Evolutionary conservation across 2,888 invertebrate species (phyloP).

Genomic region (Lepetodrilus schrolli): DNA sequence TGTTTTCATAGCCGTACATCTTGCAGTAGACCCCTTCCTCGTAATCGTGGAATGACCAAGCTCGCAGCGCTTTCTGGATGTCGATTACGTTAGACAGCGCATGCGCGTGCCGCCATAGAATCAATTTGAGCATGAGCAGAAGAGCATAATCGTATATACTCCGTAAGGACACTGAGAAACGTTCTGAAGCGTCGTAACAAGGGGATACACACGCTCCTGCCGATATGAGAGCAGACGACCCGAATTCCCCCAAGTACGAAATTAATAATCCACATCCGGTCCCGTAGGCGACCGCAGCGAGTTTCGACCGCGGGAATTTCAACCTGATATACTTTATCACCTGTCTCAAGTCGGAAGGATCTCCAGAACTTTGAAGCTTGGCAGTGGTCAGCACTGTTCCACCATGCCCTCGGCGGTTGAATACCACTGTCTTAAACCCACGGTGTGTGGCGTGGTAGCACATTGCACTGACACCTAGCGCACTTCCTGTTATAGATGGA

Average conservation of each 20-base stretch:
- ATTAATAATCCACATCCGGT: conserved; percentile 66
- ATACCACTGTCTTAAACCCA: conserved; percentile 65
- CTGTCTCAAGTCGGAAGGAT: conserved; percentile 65
- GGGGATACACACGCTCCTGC: conserved; percentile 67
- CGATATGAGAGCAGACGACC: conserved; percentile 62
- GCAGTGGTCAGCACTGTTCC: conserved; percentile 64
- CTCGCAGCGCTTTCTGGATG: conserved; percentile 50
- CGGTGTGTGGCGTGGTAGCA: conserved; percentile 49
- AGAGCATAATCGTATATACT: conserved; percentile 60
- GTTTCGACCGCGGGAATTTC: conserved; percentile 52
- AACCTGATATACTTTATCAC: conserved; percentile 63
- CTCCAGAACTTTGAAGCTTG: conserved; percentile 64
- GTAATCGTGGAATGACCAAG: conserved; percentile 60
- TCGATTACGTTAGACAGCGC: conserved; percentile 58
- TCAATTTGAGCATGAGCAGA: conserved; percentile 54
- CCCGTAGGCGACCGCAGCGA: conserved; percentile 65
- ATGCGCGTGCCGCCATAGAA: conserved; percentile 54
- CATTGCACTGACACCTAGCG: conserved; percentile 47
- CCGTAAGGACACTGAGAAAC: conserved; percentile 48
- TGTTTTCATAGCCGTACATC: conserved; percentile 47
- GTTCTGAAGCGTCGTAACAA: conserved; percentile 57
- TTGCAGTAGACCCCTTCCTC: conserved; percentile 64
- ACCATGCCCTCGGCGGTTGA: conserved; percentile 70
- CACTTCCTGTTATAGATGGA: conserved; percentile 64
- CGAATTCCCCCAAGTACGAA: conserved; percentile 72